Evolutionary conservation across 30 jellyfish, hydroid and myxozoan species (phyloP).

Genomic region (Haliclystus octoradiatus): DNA sequence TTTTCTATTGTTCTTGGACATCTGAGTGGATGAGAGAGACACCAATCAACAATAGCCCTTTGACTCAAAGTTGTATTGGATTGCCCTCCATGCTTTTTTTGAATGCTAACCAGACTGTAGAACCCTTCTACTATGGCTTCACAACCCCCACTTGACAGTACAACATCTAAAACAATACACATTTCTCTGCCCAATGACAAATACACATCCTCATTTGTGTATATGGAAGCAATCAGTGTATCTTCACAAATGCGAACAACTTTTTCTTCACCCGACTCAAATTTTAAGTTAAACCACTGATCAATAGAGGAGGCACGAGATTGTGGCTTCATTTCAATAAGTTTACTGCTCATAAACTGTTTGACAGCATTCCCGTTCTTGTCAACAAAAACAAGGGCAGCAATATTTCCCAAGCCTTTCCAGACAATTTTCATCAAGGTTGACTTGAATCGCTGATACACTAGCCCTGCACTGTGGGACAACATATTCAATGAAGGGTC

Average conservation of each 20-base stretch:
- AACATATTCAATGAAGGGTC: background rate
- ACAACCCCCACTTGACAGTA: conserved; percentile 19
- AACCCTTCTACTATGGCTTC: conserved; percentile 28
- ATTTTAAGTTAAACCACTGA: conserved; percentile 14
- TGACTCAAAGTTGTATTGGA: conserved; percentile 6
- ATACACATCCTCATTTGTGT: conserved; percentile 8
- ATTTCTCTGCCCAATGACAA: conserved; percentile 18
- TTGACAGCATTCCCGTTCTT: background rate
- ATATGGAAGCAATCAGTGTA: conserved; percentile 7
- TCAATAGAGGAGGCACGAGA: conserved; percentile 6
- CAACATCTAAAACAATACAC: conserved; percentile 27
- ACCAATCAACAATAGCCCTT: conserved; percentile 24
- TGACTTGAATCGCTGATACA: background rate
- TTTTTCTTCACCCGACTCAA: conserved; percentile 9
- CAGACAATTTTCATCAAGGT: conserved; percentile 6
- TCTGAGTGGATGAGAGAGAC: conserved; percentile 16
- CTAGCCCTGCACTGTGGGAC: conserved; percentile 3
- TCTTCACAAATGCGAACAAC: conserved; percentile 16
- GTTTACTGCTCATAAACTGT: background rate
- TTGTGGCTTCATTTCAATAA: background rate
- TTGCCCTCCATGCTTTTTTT: conserved; percentile 21
- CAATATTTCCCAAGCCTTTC: background rate
- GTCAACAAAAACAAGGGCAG: background rate
- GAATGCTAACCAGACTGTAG: conserved; percentile 15
- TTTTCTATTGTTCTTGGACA: conserved; percentile 11